Evolutionary conservation across 2,113 vertebrate species (phyloP), one percentile per base, ranked within the genome.

Genomic region (Oriolus oriolus): DNA sequence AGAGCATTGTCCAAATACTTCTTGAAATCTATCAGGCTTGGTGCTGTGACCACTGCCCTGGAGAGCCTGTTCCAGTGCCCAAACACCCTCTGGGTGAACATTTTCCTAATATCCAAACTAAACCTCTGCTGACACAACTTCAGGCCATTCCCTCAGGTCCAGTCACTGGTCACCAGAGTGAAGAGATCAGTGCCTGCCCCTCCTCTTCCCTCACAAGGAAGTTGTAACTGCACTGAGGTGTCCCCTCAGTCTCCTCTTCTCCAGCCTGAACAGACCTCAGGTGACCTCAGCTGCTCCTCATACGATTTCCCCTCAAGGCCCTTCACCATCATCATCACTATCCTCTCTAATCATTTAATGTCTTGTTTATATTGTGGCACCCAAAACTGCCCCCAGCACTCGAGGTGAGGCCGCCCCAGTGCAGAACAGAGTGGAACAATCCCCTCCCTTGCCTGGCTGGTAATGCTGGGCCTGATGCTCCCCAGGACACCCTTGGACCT

Each of bases 391-490:
- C 3, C 30, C 2, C 42, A 35, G 19, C 0, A 6, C 50, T 65
- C 0, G 6, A 57, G 41, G 16, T 57, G 49, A 37, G 49, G 49
- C 28, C 0, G 1, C 35, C 28, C 35, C 19, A 85, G 16, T 2
- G 9, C 69, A 47, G n/a, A 75, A 30, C 35, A 75, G 50, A 30
- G 42, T 0, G 0, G 37, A 45, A 42, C 30, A 70, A 42, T 60
- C 30, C 35, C 64, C 54, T 60, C 35, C 35, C 54, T 60, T n/a
- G 30, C 44, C 30, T 0, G 0, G 28, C n/a, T 74, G 69, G 13
- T 0, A 0, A 19, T 64, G 49, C n/a, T 56, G 41, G 39, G 19
- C 19, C 30, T 65, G 69, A n/a, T 74, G n/a, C 3, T 0, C 16
- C 22, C 42, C n/a, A 41, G 41, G 30, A 13, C 44, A 57, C 1